Conservation (phyloP, 1,140 invertebrate species). For the Lepeophtheirus salmonis region DNA sequence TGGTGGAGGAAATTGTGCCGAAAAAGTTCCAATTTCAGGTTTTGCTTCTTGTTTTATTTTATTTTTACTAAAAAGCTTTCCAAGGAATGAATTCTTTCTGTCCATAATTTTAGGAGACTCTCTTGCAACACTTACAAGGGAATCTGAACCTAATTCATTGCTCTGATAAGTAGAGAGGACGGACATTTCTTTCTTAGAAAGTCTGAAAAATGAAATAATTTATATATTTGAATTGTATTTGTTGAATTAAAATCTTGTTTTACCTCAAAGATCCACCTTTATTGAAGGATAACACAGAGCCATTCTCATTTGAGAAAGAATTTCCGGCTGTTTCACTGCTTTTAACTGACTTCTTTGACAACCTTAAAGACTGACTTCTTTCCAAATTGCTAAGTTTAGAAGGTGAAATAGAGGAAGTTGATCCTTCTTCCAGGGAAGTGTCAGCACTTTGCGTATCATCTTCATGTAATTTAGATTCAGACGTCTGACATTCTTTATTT, state of each 20-base stretch:
- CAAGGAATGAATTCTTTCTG: slow-evolving; percentile 17
- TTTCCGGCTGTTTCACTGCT: background rate
- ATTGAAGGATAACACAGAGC: too few species aligned
- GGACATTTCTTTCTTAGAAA: slow-evolving; percentile 13
- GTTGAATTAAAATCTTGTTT: background rate
- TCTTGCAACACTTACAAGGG: background rate
- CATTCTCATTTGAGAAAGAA: background rate
- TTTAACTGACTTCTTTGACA: slow-evolving; percentile 12
- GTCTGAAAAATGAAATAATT: background rate
- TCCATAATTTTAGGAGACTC: background rate
- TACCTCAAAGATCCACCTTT: slow-evolving; percentile 18
- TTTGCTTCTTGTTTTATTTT: slow-evolving; percentile 8
- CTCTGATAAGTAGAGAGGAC: background rate
- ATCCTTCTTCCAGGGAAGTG: too few species aligned
- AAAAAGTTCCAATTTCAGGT: slow-evolving; percentile 20
- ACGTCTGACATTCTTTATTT: slow-evolving; percentile 2
- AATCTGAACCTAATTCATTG: background rate
- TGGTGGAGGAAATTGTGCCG: slow-evolving; percentile 23
- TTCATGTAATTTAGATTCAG: background rate
- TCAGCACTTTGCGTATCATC: too few species aligned
- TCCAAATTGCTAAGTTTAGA: background rate
- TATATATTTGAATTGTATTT: background rate
- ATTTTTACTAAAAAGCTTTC: slow-evolving; percentile 13
- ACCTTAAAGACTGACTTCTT: slow-evolving; percentile 16
- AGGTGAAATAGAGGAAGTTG: background rate